A percentile compares a stretch with the other conserved stretches of the same genome.
phyloP scores from a whole-genome alignment of 2,888 invertebrate species.

The Melanophora roralis region DNA sequence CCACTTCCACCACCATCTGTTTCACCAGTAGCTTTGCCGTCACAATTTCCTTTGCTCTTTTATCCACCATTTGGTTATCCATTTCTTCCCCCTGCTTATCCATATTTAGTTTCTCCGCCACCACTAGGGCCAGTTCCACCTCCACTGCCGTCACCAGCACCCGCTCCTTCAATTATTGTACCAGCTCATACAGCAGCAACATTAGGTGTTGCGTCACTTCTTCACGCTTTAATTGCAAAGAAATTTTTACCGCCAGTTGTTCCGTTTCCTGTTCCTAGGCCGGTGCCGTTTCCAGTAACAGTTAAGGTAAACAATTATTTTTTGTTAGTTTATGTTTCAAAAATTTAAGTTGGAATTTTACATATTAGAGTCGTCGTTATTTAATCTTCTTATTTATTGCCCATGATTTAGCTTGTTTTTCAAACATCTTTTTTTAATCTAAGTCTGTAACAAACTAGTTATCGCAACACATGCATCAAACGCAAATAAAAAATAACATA shows the following conservation, averaged over 20 bases:
- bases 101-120: conserved; percentile 24
- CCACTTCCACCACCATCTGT: conserved; percentile 23
- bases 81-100: conserved; percentile 24
- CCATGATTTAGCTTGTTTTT: too few relatives aligned
- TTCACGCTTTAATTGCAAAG: conserved; percentile 63
- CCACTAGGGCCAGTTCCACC: conserved; percentile 33
- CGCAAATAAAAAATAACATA: too few relatives aligned
- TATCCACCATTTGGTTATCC: conserved; percentile 42
- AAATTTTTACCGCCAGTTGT: conserved; percentile 64
- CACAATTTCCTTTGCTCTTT: conserved; percentile 37
- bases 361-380: too few relatives aligned
- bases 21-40: conserved; percentile 33
- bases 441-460: too few relatives aligned
- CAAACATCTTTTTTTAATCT: too few relatives aligned
- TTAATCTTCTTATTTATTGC: too few relatives aligned
- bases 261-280: conserved; percentile 62
- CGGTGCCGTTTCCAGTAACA: conserved; percentile 61
- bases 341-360: too few relatives aligned
- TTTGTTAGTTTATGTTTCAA: too few relatives aligned
- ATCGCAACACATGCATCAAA: too few relatives aligned
- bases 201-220: conserved; percentile 63
- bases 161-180: conserved; percentile 62
- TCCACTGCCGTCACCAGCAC: conserved; percentile 40
- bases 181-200: conserved; percentile 65
- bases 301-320: conserved; percentile 60